phyloP scores from a whole-genome alignment of 2,113 vertebrate species.

The Dryoscopus gambensis region DNA sequence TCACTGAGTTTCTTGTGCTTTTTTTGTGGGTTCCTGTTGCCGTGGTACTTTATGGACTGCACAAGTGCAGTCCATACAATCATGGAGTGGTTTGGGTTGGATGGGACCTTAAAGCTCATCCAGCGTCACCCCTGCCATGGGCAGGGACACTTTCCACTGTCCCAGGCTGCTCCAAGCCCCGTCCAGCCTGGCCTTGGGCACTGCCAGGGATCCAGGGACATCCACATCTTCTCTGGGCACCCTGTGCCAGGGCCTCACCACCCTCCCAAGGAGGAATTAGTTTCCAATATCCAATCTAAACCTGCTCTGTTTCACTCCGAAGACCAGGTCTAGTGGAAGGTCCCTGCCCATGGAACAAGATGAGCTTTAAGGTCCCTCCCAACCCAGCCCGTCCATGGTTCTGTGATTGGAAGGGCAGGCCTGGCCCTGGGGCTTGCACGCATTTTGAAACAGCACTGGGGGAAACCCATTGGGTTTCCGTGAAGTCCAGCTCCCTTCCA shows the following conservation, averaged over 20 bases:
- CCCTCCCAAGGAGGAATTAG: accelerated
- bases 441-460: not conserved
- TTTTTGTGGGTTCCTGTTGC: not conserved
- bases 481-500: not conserved
- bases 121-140: accelerated
- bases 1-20: not conserved
- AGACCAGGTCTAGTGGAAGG: not conserved
- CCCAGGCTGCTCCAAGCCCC: accelerated
- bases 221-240: not conserved
- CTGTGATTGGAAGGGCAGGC: not conserved
- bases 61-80: not conserved
- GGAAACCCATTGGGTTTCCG: not conserved
- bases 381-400: not conserved
- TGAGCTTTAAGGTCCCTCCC: not conserved
- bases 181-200: accelerated
- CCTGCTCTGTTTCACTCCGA: not conserved
- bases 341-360: accelerated
- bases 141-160: accelerated
- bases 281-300: not conserved
- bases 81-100: not conserved
- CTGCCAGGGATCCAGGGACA: not conserved
- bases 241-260: not conserved
- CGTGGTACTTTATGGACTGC: not conserved
- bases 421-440: not conserved
- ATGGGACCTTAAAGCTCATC: not conserved